phyloP scores from a whole-genome alignment of 2,113 vertebrate species.

The Casuarius casuarius region DNA sequence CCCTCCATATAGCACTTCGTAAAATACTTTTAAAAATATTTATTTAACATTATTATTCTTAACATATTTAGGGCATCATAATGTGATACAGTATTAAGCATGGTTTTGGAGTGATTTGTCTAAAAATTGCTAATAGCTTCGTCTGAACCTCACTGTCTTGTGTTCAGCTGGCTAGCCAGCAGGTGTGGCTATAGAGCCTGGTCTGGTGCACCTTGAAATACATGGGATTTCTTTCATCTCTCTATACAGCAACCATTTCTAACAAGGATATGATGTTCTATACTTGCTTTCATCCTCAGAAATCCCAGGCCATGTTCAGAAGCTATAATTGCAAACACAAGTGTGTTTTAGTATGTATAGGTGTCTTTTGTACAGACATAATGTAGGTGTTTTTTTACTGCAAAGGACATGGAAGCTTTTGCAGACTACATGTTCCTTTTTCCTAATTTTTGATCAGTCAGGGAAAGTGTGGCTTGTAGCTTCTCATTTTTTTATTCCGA shows the following conservation, averaged over 20 bases:
- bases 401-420: background rate
- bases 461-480: background rate
- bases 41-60: background rate
- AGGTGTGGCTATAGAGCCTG: constrained; percentile 66
- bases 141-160: fast-evolving
- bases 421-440: background rate
- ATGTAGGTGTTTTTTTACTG: background rate
- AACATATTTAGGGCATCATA: no score
- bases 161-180: constrained; percentile 2
- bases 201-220: background rate
- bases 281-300: background rate
- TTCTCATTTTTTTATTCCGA: background rate
- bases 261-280: fast-evolving
- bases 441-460: background rate
- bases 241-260: fast-evolving
- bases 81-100: background rate
- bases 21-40: background rate
- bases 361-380: fast-evolving
- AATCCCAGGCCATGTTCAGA: background rate
- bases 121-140: fast-evolving
- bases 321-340: fast-evolving
- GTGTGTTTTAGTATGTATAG: fast-evolving
- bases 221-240: background rate
- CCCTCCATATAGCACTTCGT: background rate
- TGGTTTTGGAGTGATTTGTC: fast-evolving